Base-by-base conservation (phyloP, 2,888 invertebrate genomes). In the Lepidonotus clava region DNA sequence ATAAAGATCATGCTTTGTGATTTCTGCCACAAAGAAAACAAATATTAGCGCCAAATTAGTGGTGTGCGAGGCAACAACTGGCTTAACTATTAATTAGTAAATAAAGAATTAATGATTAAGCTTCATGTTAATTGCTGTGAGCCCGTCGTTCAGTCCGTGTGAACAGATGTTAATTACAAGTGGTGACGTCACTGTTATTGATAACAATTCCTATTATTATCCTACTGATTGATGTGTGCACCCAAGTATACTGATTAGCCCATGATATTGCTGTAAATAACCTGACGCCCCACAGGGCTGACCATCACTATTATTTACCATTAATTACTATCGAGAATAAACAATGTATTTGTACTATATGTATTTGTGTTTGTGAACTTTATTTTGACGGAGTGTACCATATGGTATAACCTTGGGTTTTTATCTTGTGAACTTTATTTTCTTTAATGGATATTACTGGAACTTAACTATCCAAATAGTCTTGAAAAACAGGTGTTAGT, bases 191-290 rank as follows among this genome's bases (percentile, higher is more conserved):
- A 71, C 71, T 71, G 71, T 71, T 71, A 71, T 71, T 71, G n/a
- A 66, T 66, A n/a, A n/a, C n/a, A n/a, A n/a, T n/a, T n/a, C n/a
- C n/a, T 36, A 34, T 36, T 71, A 71, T 71, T 71, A 71, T 38
- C 24, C 61, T 61, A 61, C 66, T 36, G 71, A 71, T 71, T 71
- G 71, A n/a, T 38, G 71, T 71, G 71, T 71, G 71, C 71, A 71
- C 71, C 71, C 2, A 34, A 38, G 21, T 36, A n/a, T 34, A 71
- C 71, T 18, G n/a, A 71, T 34, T 71, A 71, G 71, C n/a, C 71
- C 71, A 71, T 71, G 71, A 71, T 71, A 71, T 71, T 71, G 71
- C 71, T 71, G 71, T 71, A 71, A 32, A 71, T 71, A 71, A 71
- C 71, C 71, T 34, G 71, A 36, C 34, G 34, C 71, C 38, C 71